Evolutionary conservation across 2,797 vertebrate genomes (phyloP).

Genomic region (Gymnoscopelus braueri): DNA sequence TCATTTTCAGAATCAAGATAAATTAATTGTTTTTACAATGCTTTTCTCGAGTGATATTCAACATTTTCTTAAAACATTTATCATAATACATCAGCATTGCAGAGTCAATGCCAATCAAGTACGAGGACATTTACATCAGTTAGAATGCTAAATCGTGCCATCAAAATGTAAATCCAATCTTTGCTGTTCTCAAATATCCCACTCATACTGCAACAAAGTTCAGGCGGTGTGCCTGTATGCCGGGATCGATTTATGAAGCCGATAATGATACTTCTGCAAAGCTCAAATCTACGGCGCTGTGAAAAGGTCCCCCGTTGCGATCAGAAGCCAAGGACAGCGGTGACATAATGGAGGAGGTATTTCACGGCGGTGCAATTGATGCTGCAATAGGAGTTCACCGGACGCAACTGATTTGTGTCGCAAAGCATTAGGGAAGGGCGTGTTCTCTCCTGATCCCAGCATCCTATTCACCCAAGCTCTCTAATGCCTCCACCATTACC

Average conservation of each 20-base stretch:
- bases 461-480: constrained; percentile 58
- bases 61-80: constrained; percentile 35
- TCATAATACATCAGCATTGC: constrained; percentile 28
- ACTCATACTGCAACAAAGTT: constrained; percentile 42
- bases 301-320: constrained; percentile 21
- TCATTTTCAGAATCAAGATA: constrained; percentile 10
- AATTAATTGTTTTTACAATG: neutral
- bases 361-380: constrained; percentile 42
- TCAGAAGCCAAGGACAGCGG: constrained; percentile 54
- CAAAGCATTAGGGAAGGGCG: constrained; percentile 56
- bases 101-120: constrained; percentile 52
- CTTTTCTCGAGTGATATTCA: constrained; percentile 14
- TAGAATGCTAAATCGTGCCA: constrained; percentile 41
- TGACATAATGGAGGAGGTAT: constrained; percentile 35
- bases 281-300: constrained; percentile 22
- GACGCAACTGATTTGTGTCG: constrained; percentile 56
- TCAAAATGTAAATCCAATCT: constrained; percentile 49
- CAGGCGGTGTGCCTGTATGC: constrained; percentile 26
- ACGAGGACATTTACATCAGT: constrained; percentile 30
- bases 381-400: constrained; percentile 42
- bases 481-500: constrained; percentile 30
- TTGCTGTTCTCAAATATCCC: constrained; percentile 24
- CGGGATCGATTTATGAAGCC: constrained; percentile 45
- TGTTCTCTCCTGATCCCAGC: constrained; percentile 47
- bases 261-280: constrained; percentile 44